phyloP scores from a whole-genome alignment of 2,888 invertebrate species.

The Hetaerina titia region DNA sequence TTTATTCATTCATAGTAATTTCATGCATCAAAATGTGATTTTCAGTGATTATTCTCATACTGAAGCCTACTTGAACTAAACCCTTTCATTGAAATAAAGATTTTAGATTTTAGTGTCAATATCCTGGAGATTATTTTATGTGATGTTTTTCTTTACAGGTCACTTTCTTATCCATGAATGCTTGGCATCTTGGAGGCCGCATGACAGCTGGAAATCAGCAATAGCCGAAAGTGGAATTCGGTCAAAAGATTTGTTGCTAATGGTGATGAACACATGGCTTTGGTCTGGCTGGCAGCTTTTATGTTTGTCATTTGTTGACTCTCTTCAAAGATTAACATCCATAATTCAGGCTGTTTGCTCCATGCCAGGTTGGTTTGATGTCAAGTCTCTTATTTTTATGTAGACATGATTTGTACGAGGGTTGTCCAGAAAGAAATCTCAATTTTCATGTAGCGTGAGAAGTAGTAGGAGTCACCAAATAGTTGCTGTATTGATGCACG shows the following conservation, averaged over 20 bases:
- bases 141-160: conserved; percentile 72
- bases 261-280: conserved; percentile 86
- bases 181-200: conserved; percentile 75
- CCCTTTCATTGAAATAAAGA: too few species aligned
- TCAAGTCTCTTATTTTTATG: neutral
- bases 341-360: conserved; percentile 82
- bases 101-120: too few species aligned
- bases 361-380: conserved; percentile 78
- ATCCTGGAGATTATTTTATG: neutral
- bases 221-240: conserved; percentile 79
- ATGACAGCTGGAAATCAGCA: conserved; percentile 75
- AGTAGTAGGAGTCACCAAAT: too few species aligned
- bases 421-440: too few species aligned
- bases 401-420: neutral
- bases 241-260: conserved; percentile 84
- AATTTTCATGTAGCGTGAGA: too few species aligned
- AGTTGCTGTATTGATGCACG: too few species aligned
- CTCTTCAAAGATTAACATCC: conserved; percentile 42
- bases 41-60: too few species aligned
- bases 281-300: conserved; percentile 44
- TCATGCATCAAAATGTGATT: too few species aligned
- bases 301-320: neutral
- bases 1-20: too few species aligned
- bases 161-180: conserved; percentile 77
- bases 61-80: too few species aligned